These are phyloP conservation scores for Artibeus jamaicensis DNA, from an alignment of 2,797 vertebrate genomes.

Conservation along the genomic window DNA sequence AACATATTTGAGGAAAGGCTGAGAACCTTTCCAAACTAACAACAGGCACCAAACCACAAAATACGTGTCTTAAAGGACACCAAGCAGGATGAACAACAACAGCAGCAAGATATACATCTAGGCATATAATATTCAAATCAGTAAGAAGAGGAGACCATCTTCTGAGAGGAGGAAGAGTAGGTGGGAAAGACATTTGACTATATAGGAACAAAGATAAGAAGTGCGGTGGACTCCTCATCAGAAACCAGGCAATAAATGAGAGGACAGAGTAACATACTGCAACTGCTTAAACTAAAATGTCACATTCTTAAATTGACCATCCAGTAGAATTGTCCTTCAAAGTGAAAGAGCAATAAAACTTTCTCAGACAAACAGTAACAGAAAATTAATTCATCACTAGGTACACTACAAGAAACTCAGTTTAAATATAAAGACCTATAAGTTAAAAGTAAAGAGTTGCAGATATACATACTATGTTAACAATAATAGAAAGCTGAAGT, in stretches of 20 bases:
- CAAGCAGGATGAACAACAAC: background rate
- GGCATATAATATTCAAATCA: background rate
- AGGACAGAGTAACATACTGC: background rate
- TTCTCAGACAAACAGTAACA: background rate
- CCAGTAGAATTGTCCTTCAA: background rate
- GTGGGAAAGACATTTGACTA: background rate
- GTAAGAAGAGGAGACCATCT: background rate
- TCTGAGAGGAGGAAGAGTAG: background rate
- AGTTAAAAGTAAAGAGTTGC: background rate
- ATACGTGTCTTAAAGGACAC: background rate
- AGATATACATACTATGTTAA: background rate
- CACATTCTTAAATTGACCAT: background rate
- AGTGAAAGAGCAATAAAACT: background rate
- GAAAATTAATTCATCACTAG: background rate
- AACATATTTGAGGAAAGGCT: background rate
- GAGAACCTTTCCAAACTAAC: background rate
- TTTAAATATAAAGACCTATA: background rate
- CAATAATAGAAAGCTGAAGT: background rate
- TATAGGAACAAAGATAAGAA: background rate
- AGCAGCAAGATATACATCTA: background rate
- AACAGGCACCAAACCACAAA: background rate
- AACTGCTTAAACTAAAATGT: background rate
- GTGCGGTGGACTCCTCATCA: background rate
- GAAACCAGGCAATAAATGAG: background rate
- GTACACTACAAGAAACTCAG: background rate